Conservation (phyloP, 2,888 invertebrate species). For the Diplazon laetatorius region DNA sequence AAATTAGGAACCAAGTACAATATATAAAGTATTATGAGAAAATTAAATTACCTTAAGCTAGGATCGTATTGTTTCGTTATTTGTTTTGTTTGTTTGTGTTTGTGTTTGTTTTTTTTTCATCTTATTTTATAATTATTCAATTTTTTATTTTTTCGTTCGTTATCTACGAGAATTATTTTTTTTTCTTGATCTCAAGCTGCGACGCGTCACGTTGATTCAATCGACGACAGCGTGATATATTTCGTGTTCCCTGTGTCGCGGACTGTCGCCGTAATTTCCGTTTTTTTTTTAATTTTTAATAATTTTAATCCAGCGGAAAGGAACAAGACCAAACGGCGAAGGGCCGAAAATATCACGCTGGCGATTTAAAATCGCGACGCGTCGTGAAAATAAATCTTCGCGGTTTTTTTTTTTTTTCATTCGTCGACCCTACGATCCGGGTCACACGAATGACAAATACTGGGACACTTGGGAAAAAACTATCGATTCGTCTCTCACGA, state of each 20-base stretch:
- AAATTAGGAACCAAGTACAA: conserved; percentile 82
- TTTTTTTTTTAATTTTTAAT: conserved; percentile 24
- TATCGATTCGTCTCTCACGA: conserved; percentile 36
- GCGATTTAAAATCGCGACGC: background rate
- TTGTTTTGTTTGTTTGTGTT: conserved; percentile 18
- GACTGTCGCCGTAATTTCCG: background rate
- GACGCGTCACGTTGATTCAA: conserved; percentile 57
- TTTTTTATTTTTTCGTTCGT: conserved; percentile 55
- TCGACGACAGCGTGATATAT: conserved; percentile 8
- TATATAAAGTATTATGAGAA: conserved; percentile 77
- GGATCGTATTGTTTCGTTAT: conserved; percentile 52
- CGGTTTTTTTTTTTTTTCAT: conserved; percentile 10
- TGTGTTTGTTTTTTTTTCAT: no score
- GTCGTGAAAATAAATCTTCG: conserved; percentile 40
- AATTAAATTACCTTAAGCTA: conserved; percentile 75
- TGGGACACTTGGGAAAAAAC: conserved; percentile 33
- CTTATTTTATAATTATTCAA: no score
- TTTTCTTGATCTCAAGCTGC: conserved; percentile 71
- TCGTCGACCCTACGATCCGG: conserved; percentile 17
- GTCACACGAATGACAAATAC: conserved; percentile 47
- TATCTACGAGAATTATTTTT: conserved; percentile 73
- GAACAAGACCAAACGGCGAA: background rate
- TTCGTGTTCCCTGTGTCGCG: background rate
- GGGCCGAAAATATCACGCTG: background rate
- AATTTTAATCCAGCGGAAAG: conserved; percentile 15